phyloP scores from a whole-genome alignment of 2,797 vertebrate species.

The Lepidocolaptes lacrymiger region DNA sequence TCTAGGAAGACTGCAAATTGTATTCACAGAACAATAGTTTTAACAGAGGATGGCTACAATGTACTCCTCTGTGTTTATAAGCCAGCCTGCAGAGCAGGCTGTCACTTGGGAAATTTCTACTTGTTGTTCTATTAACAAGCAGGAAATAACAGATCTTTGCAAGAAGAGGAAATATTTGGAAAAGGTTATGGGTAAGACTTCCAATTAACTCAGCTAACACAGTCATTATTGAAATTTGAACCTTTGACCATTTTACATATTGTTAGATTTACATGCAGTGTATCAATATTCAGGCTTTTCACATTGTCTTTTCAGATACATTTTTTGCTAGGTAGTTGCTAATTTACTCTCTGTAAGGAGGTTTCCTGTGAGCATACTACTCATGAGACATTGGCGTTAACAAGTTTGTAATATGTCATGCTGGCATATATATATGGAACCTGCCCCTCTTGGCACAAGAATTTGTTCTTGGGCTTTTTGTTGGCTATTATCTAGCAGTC shows the following conservation, averaged over 20 bases:
- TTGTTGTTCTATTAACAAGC: slow-evolving; percentile 16
- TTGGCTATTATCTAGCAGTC: neutral
- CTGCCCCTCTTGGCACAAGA: neutral
- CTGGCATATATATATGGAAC: neutral
- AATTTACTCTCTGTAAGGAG: neutral
- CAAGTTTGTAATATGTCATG: neutral
- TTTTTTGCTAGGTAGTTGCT: neutral
- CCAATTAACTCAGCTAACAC: neutral
- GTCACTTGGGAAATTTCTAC: slow-evolving; percentile 17
- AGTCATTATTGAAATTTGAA: neutral
- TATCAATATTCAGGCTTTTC: neutral
- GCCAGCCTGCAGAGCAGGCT: neutral
- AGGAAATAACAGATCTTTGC: neutral
- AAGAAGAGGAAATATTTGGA: neutral
- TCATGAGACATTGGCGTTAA: neutral
- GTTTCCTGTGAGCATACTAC: neutral
- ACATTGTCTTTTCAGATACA: neutral
- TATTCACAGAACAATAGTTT: neutral
- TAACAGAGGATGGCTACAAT: neutral
- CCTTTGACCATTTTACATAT: neutral
- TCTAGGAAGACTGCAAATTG: neutral
- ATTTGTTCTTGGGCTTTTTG: neutral
- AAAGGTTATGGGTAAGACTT: neutral
- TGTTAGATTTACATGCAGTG: neutral
- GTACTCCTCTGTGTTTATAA: neutral